Conservation (phyloP, 1,140 invertebrate species). For the Hycleus cichorii region DNA sequence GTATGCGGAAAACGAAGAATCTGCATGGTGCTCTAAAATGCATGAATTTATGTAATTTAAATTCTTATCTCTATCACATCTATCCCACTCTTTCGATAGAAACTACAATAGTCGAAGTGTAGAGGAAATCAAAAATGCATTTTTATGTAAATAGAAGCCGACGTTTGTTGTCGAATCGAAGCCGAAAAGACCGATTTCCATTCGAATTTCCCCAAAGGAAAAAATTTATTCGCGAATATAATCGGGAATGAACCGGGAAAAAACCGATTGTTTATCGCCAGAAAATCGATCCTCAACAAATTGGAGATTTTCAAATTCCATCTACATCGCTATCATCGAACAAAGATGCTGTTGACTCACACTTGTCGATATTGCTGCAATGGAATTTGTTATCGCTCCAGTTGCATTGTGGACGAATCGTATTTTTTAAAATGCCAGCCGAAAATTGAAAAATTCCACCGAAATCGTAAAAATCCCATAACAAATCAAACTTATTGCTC, state of each 20-base stretch:
- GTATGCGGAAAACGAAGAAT: constrained; percentile 30
- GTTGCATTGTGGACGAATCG: background rate
- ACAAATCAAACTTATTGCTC: too few relatives aligned
- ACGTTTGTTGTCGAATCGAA: too few relatives aligned
- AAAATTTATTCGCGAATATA: too few relatives aligned
- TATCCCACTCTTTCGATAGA: constrained; percentile 3
- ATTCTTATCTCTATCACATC: constrained; percentile 21
- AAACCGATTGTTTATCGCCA: too few relatives aligned
- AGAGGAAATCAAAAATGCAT: constrained; percentile 13
- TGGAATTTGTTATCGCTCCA: constrained; percentile 13
- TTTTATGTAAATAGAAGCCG: constrained; percentile 8
- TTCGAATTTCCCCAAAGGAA: too few relatives aligned
- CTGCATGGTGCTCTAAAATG: constrained; percentile 34
- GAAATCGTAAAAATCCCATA: too few relatives aligned
- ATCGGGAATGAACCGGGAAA: too few relatives aligned
- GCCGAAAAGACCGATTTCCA: too few relatives aligned
- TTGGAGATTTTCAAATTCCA: constrained; percentile 11
- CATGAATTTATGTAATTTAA: constrained; percentile 36
- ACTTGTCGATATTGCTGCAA: constrained; percentile 12
- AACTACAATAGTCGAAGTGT: too few relatives aligned
- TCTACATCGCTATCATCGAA: constrained; percentile 6
- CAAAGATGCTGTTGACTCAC: constrained; percentile 15
- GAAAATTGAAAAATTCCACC: too few relatives aligned
- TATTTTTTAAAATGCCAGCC: too few relatives aligned
- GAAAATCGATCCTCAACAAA: constrained; percentile 11